Conservation (phyloP, 2,797 vertebrate genomes). For the Thalassophryne amazonica region DNA sequence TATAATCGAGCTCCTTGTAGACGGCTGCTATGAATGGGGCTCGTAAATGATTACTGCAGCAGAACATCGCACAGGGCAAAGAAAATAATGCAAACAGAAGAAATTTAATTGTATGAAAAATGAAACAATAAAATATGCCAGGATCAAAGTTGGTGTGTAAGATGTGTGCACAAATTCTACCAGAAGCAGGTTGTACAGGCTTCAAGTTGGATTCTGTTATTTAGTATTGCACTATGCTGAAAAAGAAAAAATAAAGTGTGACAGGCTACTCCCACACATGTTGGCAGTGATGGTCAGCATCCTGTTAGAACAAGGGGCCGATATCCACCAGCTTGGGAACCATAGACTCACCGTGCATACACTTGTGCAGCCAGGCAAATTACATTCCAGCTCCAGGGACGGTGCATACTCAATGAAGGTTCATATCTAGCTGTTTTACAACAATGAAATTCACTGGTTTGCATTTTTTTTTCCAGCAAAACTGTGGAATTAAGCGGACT, state of each 20-base stretch:
- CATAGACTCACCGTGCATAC: constrained; percentile 2
- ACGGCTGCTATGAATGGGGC: constrained; percentile 30
- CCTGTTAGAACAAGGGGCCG: constrained; percentile 26
- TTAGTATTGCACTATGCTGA: constrained; percentile 5
- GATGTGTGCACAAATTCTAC: constrained; percentile 1
- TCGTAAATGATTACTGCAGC: constrained; percentile 21
- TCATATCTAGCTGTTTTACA: too few relatives aligned
- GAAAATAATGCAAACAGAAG: constrained; percentile 20
- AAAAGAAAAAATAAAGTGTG: constrained; percentile 14
- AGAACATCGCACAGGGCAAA: constrained; percentile 19
- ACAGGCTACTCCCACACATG: constrained; percentile 28
- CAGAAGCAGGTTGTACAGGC: constrained; percentile 16
- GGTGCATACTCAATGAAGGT: too few relatives aligned
- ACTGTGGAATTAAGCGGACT: too few relatives aligned
- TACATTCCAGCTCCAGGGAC: too few relatives aligned
- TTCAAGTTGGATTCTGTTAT: constrained; percentile 19
- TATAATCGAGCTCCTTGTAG: constrained; percentile 17
- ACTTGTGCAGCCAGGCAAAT: constrained; percentile 29
- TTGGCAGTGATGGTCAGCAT: constrained; percentile 33
- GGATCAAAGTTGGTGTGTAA: constrained; percentile 6
- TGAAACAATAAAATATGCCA: constrained; percentile 1
- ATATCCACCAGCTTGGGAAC: constrained; percentile 35
- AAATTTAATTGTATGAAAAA: constrained; percentile 15
- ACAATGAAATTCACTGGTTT: too few relatives aligned
- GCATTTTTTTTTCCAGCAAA: too few relatives aligned